Percentiles rank a stretch among this genome's conserved stretches.
Evolutionary conservation across 2,888 invertebrate species (phyloP).

Genomic region (Agrochola lota): DNA sequence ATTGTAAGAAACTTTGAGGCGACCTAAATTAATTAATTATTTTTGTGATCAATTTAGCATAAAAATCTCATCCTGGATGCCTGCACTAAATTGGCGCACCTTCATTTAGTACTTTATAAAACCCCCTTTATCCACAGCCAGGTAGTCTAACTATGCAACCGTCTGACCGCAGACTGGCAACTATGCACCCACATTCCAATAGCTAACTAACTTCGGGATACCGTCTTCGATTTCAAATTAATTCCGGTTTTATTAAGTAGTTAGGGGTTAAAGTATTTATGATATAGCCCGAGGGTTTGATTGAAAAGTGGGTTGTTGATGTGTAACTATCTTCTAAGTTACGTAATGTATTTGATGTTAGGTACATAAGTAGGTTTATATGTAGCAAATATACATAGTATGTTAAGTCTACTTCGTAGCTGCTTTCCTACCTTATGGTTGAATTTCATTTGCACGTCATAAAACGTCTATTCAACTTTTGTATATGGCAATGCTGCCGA

Average conservation of each 20-base stretch:
- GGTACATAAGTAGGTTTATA: not conserved
- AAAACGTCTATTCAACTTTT: not conserved
- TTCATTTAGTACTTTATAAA: not conserved
- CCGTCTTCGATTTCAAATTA: constrained; percentile 63
- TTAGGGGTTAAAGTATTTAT: constrained; percentile 50
- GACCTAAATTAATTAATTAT: too few relatives aligned
- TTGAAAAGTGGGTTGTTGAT: constrained; percentile 24
- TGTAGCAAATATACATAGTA: not conserved
- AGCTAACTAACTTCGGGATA: constrained; percentile 56
- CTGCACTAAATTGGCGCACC: not conserved
- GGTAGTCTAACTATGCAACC: constrained; percentile 67
- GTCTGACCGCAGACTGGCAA: constrained; percentile 67
- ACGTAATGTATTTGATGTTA: constrained; percentile 6
- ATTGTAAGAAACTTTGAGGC: too few relatives aligned
- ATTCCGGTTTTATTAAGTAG: constrained; percentile 60
- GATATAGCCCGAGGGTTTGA: constrained; percentile 24
- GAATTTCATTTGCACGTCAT: not conserved
- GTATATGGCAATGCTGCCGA: not conserved
- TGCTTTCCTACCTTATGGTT: not conserved
- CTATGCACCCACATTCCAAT: constrained; percentile 68
- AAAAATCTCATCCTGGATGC: not conserved
- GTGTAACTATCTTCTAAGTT: constrained; percentile 23
- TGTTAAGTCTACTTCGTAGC: not conserved
- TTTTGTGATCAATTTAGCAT: too few relatives aligned
- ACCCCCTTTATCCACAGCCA: constrained; percentile 28